phyloP scores from a whole-genome alignment of 2,113 vertebrate species.

The Cygnus atratus region DNA sequence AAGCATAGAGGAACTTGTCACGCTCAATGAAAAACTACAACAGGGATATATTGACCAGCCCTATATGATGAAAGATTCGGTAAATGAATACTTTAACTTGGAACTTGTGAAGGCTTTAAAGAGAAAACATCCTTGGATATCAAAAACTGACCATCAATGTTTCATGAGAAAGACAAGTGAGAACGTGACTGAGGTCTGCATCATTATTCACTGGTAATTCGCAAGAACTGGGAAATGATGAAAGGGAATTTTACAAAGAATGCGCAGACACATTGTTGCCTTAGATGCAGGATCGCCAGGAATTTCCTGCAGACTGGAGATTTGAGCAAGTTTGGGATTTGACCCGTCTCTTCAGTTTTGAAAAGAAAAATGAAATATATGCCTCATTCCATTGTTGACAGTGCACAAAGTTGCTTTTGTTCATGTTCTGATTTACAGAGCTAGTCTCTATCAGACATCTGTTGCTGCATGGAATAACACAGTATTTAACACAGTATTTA shows the following conservation, averaged over 20 bases:
- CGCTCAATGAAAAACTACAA: background rate
- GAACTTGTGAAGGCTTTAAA: background rate
- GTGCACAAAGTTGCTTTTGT: conserved; percentile 31
- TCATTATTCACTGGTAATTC: background rate
- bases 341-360: background rate
- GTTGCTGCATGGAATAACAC: conserved; percentile 53
- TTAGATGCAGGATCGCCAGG: background rate
- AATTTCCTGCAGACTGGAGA: background rate
- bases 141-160: background rate
- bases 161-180: background rate
- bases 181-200: background rate
- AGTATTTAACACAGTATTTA: conserved; percentile 7
- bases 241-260: background rate
- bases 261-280: background rate
- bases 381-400: background rate
- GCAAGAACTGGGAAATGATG: background rate
- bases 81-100: background rate
- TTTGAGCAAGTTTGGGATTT: background rate
- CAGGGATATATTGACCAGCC: background rate
- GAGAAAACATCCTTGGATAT: background rate
- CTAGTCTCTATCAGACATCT: conserved; percentile 40
- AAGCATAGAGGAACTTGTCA: background rate
- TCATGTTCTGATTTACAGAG: conserved; percentile 46
- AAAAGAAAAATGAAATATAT: background rate
- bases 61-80: background rate